Evolutionary conservation across 2,888 invertebrate species (phyloP).

Genomic region (Cyaniris semiargus): DNA sequence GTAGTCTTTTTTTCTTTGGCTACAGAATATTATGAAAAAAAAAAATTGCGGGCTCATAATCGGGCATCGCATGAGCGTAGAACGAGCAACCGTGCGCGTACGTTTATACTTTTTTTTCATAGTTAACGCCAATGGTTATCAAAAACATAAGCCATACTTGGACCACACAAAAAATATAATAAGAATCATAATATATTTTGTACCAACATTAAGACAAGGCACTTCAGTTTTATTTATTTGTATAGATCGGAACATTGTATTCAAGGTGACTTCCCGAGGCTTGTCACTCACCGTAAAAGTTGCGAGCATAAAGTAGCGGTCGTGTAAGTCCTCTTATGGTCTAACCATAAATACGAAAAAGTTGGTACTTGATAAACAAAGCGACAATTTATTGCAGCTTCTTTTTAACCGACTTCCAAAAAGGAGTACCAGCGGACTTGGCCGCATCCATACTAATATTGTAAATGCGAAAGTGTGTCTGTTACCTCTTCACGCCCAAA

Average conservation of each 20-base stretch:
- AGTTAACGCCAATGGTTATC: not conserved
- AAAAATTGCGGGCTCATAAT: too few species aligned
- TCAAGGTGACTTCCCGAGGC: conserved; percentile 36
- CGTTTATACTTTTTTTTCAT: too few species aligned
- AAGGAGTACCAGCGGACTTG: too few species aligned
- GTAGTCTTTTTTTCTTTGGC: too few species aligned
- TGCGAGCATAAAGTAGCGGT: conserved; percentile 35
- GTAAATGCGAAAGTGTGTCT: too few species aligned
- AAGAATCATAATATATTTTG: not conserved
- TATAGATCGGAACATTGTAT: not conserved
- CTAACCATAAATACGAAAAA: conserved; percentile 36
- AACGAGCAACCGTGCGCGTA: too few species aligned
- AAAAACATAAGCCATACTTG: not conserved
- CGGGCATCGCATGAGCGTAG: too few species aligned
- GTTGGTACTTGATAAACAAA: not conserved
- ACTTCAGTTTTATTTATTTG: not conserved
- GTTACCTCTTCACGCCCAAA: too few species aligned
- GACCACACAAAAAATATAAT: not conserved
- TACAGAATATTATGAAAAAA: too few species aligned
- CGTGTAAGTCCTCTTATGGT: conserved; percentile 38
- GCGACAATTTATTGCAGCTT: conserved; percentile 1
- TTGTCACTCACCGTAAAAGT: conserved; percentile 40
- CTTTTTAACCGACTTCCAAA: not conserved
- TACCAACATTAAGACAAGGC: not conserved
- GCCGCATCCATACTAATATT: too few species aligned